A percentile compares a stretch with the other conserved stretches of the same genome.
Evolutionary conservation across 2,888 invertebrate genomes (phyloP).

Genomic region (Polymixis lichenea): DNA sequence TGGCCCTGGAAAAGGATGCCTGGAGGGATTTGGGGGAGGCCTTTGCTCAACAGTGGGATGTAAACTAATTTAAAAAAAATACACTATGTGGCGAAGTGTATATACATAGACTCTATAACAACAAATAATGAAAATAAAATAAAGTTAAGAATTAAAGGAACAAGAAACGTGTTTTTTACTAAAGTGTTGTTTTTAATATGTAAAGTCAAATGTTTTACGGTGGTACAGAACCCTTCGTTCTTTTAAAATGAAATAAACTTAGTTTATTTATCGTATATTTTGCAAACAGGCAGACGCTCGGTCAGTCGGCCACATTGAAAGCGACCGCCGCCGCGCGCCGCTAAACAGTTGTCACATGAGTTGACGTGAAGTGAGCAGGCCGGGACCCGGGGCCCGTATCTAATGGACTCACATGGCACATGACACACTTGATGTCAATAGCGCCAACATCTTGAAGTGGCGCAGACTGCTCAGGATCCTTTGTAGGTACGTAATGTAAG

Average conservation of each 20-base stretch:
- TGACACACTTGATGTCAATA: not conserved
- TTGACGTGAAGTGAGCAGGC: slow-evolving; percentile 11
- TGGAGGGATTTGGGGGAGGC: no score
- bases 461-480: not conserved
- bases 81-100: not conserved
- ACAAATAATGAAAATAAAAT: no score
- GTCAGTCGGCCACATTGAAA: not conserved
- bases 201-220: no score
- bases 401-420: not conserved
- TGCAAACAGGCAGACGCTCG: not conserved
- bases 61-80: not conserved
- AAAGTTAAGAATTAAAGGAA: no score
- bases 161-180: no score
- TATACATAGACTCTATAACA: no score
- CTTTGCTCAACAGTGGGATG: no score
- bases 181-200: no score
- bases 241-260: no score
- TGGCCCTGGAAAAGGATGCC: no score
- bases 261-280: no score
- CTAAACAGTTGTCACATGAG: slow-evolving; percentile 6
- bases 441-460: not conserved
- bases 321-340: not conserved
- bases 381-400: not conserved
- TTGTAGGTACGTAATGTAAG: not conserved
- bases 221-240: no score